Percentiles rank a stretch among this genome's conserved stretches.
Conservation (phyloP, 2,888 invertebrate species). For the Mesopsocus fuscifrons region DNA sequence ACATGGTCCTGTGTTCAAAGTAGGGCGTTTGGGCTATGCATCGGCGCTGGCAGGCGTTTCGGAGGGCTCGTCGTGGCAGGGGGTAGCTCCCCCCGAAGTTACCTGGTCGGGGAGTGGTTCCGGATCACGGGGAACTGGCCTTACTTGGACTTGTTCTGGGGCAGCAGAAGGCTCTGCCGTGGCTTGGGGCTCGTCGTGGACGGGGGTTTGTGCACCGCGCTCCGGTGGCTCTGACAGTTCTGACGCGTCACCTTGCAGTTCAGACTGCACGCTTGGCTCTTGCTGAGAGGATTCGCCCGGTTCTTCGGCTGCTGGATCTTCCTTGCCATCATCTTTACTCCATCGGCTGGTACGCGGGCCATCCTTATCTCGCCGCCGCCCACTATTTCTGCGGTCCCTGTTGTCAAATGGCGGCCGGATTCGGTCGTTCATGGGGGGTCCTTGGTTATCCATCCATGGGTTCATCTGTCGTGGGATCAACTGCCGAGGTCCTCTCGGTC, state of each 20-base stretch:
- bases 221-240: too few relatives aligned
- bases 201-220: not conserved
- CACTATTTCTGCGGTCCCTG: slow-evolving; percentile 18
- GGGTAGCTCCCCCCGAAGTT: not conserved
- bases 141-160: not conserved
- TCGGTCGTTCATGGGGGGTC: slow-evolving; percentile 19
- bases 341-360: slow-evolving; percentile 18
- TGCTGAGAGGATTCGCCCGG: slow-evolving; percentile 20
- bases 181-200: not conserved
- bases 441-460: slow-evolving; percentile 18
- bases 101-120: not conserved
- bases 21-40: too few relatives aligned
- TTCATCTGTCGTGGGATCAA: slow-evolving; percentile 6
- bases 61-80: slow-evolving; percentile 5
- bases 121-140: not conserved
- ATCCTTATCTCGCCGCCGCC: slow-evolving; percentile 19
- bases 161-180: not conserved
- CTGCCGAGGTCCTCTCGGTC: slow-evolving; percentile 20
- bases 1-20: too few relatives aligned
- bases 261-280: not conserved
- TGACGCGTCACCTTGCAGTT: too few relatives aligned
- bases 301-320: slow-evolving; percentile 25
- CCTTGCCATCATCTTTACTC: slow-evolving; percentile 19
- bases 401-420: slow-evolving; percentile 23
- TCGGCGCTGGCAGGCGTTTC: too few relatives aligned